Evolutionary conservation across 2,888 invertebrate species (phyloP), one percentile per base, ranked within the genome.

Genomic region (Oligia latruncula): DNA sequence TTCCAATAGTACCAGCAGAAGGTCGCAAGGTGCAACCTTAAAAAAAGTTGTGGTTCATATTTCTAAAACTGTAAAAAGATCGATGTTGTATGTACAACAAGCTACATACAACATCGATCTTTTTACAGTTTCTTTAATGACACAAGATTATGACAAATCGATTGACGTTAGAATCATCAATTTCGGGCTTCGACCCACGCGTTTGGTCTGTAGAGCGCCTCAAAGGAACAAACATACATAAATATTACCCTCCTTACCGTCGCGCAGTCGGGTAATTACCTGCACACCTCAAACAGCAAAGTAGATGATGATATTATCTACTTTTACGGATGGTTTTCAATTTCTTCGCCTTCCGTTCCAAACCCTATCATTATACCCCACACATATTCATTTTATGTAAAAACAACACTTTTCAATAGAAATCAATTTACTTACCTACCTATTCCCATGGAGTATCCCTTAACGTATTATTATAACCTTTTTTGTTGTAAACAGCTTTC

Each of bases 401-500:
- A 83, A 79, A 75, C 76, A 67, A 60, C 66, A 75, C 23, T 68
- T 80, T 83, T 84, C 85, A 83, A 81, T 88, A 75, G 71, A 84
- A 83, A 79, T 72, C 68, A 66, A 76, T 87, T 74, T 81, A 77
- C 70, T 82, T 58, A 29, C 29, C 29, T 29, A 29, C 29, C 29
- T 29, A 68, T 81, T 88, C 81, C 77, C 89, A 81, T 71, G 80
- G 29, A 55, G 78, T 73, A 68, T 72, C 40, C 62, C 40, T 83
- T 83, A 82, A 75, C 81, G 68, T 87, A 73, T 83, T 81, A 88
- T 88, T 83, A 87, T 23, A 65, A n/a, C 23, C 43, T 62, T 71
- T 83, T 79, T 81, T 81, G 66, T 79, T 81, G 77, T 79, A 87
- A 83, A 81, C 70, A 67, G 62, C 77, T 87, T 85, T 85, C 85